Evolutionary conservation across 2,888 invertebrate genomes (phyloP).

Genomic region (Brassicogethes aeneus): DNA sequence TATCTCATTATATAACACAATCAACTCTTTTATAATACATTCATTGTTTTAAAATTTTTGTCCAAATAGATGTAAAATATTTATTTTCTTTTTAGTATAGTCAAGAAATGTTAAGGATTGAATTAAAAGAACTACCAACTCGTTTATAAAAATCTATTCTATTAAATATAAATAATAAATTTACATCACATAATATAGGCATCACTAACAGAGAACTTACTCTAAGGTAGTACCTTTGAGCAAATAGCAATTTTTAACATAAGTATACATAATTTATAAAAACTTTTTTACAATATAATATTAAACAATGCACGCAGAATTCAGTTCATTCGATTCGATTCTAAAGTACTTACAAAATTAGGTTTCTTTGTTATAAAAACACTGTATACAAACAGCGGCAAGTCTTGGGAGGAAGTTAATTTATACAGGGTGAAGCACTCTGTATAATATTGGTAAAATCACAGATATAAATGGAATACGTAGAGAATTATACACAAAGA

Average conservation of each 20-base stretch:
- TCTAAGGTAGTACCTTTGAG: slow-evolving; percentile 12
- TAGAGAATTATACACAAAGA: background rate
- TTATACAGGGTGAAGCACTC: background rate
- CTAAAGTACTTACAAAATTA: too few species aligned
- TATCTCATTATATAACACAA: too few species aligned
- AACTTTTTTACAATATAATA: background rate
- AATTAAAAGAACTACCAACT: too few species aligned
- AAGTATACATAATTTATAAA: background rate
- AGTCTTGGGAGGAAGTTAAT: background rate
- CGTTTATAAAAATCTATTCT: background rate
- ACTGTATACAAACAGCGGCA: background rate
- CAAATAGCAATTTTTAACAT: slow-evolving; percentile 4
- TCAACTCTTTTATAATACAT: too few species aligned
- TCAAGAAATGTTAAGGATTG: too few species aligned
- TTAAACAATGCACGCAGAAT: background rate
- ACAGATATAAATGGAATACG: background rate
- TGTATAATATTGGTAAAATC: background rate
- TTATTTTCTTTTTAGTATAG: too few species aligned
- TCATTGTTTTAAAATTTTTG: too few species aligned
- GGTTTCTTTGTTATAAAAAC: too few species aligned
- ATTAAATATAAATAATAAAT: slow-evolving; percentile 20
- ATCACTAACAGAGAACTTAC: slow-evolving; percentile 20
- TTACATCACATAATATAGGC: slow-evolving; percentile 22
- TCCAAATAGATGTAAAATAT: too few species aligned
- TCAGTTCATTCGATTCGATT: too few species aligned